Evolutionary conservation across 2,113 vertebrate genomes (phyloP).

Genomic region (human): GRCh38 chr20:52107501-52108000

Average conservation of each 20-base stretch:
- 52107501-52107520: not conserved
- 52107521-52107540: not conserved
- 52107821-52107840: not conserved
- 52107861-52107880: not conserved
- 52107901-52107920: no score
- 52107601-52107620: constrained; percentile 29
- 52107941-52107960: no score
- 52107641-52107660: not conserved
- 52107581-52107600: not conserved
- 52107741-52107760: not conserved
- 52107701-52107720: not conserved
- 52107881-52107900: not conserved
- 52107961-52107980: no score
- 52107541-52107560: not conserved
- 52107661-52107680: not conserved
- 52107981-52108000: no score
- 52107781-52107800: not conserved
- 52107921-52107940: not conserved
- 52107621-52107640: not conserved
- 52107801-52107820: not conserved
- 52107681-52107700: not conserved
- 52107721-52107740: not conserved
- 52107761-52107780: not conserved
- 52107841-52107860: not conserved
- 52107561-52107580: not conserved